A percentile compares a stretch with the other conserved stretches of the same genome.
These are phyloP conservation scores for Noctua janthina DNA, from an alignment of 2,888 invertebrate genomes.

Conservation along the genomic window DNA sequence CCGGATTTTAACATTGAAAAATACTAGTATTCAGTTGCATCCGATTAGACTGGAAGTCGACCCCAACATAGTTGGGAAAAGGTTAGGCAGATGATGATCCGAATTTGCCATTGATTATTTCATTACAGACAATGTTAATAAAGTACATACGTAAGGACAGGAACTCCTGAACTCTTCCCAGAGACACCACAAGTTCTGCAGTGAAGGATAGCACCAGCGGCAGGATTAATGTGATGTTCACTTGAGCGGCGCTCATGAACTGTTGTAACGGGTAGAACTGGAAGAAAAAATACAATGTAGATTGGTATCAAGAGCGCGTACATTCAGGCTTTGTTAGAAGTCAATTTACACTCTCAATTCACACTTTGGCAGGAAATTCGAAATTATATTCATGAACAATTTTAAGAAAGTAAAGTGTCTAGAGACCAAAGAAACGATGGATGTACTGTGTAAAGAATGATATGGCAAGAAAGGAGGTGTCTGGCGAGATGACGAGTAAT, in stretches of 20 bases:
- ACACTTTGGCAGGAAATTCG: background rate
- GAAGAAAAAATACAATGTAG: conserved; percentile 61
- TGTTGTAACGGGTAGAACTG: conserved; percentile 88
- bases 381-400: background rate
- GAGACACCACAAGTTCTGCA: conserved; percentile 89
- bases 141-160: conserved; percentile 78
- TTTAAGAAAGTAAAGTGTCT: background rate
- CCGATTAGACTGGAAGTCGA: too few relatives aligned
- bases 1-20: background rate
- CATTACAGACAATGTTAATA: background rate
- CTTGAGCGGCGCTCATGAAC: conserved; percentile 84
- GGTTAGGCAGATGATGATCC: too few relatives aligned
- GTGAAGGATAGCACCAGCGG: conserved; percentile 89
- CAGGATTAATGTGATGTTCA: conserved; percentile 85
- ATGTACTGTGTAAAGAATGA: too few relatives aligned
- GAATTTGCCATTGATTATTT: background rate
- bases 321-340: background rate
- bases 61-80: too few relatives aligned
- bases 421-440: too few relatives aligned
- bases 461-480: too few relatives aligned
- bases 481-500: too few relatives aligned
- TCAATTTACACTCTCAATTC: background rate
- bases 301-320: background rate
- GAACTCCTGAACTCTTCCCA: conserved; percentile 84
- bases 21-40: too few relatives aligned